Evolutionary conservation across 2,113 vertebrate species (phyloP).

Genomic region (Cynoglossus semilaevis): DNA sequence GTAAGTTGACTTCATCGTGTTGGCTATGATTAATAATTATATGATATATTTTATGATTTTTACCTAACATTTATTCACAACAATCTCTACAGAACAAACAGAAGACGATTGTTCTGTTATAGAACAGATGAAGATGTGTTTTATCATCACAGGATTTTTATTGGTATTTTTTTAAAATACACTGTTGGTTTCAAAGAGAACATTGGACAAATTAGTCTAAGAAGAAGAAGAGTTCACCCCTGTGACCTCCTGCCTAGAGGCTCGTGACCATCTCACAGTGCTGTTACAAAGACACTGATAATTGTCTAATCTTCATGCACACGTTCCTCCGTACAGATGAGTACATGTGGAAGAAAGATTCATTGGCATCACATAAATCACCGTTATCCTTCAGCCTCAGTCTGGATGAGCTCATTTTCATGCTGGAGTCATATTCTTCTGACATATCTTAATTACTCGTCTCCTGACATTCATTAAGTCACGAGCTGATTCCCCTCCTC

Average conservation of each 20-base stretch:
- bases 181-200: neutral
- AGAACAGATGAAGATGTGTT: too few relatives aligned
- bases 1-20: too few relatives aligned
- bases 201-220: neutral
- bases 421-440: conserved; percentile 47
- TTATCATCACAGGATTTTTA: too few relatives aligned
- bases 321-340: conserved; percentile 32
- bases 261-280: neutral
- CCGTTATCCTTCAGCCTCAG: conserved; percentile 20
- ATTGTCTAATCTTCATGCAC: conserved; percentile 35
- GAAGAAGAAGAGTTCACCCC: conserved; percentile 7
- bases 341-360: conserved; percentile 26
- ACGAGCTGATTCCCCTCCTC: conserved; percentile 54
- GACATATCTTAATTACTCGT: conserved; percentile 68
- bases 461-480: conserved; percentile 72
- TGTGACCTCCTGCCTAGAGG: conserved; percentile 14
- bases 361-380: conserved; percentile 36
- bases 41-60: too few relatives aligned
- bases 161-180: too few relatives aligned
- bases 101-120: too few relatives aligned
- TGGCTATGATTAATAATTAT: too few relatives aligned
- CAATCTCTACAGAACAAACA: neutral
- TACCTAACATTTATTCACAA: too few relatives aligned
- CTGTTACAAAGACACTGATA: conserved; percentile 12
- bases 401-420: conserved; percentile 53